Base-by-base conservation (phyloP, 1,140 invertebrate species). In the Charaxes varanes region DNA sequence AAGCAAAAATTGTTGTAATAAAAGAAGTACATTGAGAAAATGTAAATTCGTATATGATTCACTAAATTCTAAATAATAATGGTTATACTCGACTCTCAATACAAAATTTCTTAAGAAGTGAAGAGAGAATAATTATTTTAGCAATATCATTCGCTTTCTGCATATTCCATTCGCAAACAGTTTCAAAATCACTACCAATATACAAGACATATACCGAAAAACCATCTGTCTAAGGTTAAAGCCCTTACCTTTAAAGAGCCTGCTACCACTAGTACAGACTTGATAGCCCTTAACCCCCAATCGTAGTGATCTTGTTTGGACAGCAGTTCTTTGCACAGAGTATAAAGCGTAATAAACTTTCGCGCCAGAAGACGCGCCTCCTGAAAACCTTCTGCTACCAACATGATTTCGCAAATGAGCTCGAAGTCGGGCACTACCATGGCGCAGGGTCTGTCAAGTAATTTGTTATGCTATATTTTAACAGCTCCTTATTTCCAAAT, bases 281-380 rank as follows among this genome's bases (percentile, higher is more conserved):
- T 97, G 38, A 97, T 97, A 24, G 95, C 95, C 61, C 96, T 82
- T 14, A 97, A 80, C 23, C 95, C 95, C 95, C 95, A 97, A 86
- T 97, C 95, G 59, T 97, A 97, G 72, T 97, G 95, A 70, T 97
- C 95, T 70, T 97, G 95, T 76, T 96, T 96, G 2, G 94, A 96
- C 1, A 97, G 81, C 24, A 97, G 78, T 69, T 97, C 95, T 51
- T 89, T 90, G 76, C 95, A 97, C 31, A 97, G 76, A 0, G 90
- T 94, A 69, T 97, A 97, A 0, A 97, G 83, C 0, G 95, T 96
- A 47, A 97, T 95, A 73, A 97, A 96, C 76, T 97, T 97, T 40
- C 94, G 86, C n/a, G 94, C 94, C 17, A 97, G 74, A 1, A 94
- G 72, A 53, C 93, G 87, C 4, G 94, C 94, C 48, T 96, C 94